These are phyloP conservation scores for Drosophila heteroneura DNA, from an alignment of 2,888 invertebrate species.

Conservation along the genomic window DNA sequence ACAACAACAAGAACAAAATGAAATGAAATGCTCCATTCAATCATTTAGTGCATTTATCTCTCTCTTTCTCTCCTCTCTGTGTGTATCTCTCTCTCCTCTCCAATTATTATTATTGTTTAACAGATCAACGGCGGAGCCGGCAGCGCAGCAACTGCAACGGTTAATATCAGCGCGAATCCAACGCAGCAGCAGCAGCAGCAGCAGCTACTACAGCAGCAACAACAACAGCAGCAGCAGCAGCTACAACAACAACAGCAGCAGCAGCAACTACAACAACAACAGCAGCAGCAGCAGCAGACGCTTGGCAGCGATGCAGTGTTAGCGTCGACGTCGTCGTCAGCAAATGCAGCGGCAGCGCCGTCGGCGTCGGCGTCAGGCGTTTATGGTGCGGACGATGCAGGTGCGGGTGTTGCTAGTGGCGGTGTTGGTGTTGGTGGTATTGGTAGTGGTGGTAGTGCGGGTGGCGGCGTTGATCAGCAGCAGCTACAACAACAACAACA, in stretches of 20 bases:
- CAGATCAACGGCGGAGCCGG: constrained; percentile 81
- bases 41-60: constrained; percentile 79
- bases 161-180: constrained; percentile 48
- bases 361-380: constrained; percentile 51
- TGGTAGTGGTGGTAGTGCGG: constrained; percentile 58
- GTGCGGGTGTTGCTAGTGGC: constrained; percentile 69
- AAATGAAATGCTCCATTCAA: constrained; percentile 64
- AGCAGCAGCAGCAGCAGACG: constrained; percentile 34
- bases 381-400: constrained; percentile 78
- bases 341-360: constrained; percentile 41
- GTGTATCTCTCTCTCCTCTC: constrained; percentile 67
- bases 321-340: constrained; percentile 51
- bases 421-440: constrained; percentile 55
- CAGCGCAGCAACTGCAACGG: constrained; percentile 37
- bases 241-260: constrained; percentile 47
- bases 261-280: constrained; percentile 24
- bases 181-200: constrained; percentile 44
- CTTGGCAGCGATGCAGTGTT: constrained; percentile 45
- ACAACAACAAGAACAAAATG: constrained; percentile 35
- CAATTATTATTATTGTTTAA: constrained; percentile 78
- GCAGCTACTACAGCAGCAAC: constrained; percentile 38
- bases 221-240: constrained; percentile 37
- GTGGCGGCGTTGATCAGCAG: constrained; percentile 45
- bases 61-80: constrained; percentile 67
- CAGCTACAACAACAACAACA: constrained; percentile 44